Base-by-base conservation (phyloP, 92 coral and sea anemone genomes). In the Metridium senile region DNA sequence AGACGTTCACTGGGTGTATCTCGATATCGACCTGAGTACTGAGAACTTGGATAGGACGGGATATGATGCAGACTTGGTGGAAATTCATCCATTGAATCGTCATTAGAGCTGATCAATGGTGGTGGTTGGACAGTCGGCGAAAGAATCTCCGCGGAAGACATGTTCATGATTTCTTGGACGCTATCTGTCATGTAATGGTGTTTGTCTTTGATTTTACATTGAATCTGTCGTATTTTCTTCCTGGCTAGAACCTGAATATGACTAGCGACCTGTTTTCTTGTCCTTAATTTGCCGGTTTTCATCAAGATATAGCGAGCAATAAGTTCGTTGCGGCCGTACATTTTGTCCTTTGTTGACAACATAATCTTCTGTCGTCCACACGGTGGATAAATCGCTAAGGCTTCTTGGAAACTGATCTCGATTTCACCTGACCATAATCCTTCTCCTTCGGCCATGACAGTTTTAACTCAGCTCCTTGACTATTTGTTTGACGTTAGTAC, bases 221-320 rank as follows among this genome's bases (percentile, higher is more conserved):
- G 97, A 62, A 92, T 89, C 56, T 92, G 97, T 18, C 99, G 97
- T 27, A 92, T 87, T 29, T 96, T 96, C 82, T 96, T 96, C 62
- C 99, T 76, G 51, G 99, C 99, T 47, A 96, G 78, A 10, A 96
- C 99, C 70, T 96, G 99, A 67, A 96, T 96, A 86, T 96, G 99
- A 56, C 99, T 96, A 21, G 99, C 99, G 3, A 96, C 99, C 83
- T 96, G 99, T 64, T 96, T 96, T n/a, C 99, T 85, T 49, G 99
- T 92, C 54, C 99, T 91, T 61, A 91, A 82, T 69, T 92, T 96
- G 26, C 99, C 99, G 0, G 99, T 96, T 82, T 96, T 96, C 99
- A 96, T 92, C 62, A 90, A 86, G 23, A 96, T 96, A 61, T 96
- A 96, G 0, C 99, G 88, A 28, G 99, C 97, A 18, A 96, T 96